Conservation (phyloP, 1,140 invertebrate species). For the Drosophila sulfurigaster region DNA sequence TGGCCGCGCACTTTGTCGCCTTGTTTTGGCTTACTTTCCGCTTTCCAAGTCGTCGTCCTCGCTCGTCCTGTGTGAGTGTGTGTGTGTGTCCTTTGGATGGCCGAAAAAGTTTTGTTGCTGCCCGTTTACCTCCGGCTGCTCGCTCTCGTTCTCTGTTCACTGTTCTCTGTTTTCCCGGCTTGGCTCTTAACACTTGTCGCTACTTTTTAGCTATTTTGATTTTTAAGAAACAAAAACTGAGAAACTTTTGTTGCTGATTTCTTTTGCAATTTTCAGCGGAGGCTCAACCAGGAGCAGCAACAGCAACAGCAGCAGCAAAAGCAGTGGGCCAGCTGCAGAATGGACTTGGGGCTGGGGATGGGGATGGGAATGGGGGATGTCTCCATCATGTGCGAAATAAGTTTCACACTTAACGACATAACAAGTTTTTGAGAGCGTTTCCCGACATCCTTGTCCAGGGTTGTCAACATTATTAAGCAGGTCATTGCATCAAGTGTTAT, state of each 20-base stretch:
- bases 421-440: constrained; percentile 67
- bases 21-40: constrained; percentile 55
- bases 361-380: constrained; percentile 10
- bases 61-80: constrained; percentile 13
- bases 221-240: constrained; percentile 76
- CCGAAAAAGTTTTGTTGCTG: constrained; percentile 69
- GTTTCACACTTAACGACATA: constrained; percentile 84
- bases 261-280: constrained; percentile 72
- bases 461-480: constrained; percentile 56
- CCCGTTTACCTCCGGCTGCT: constrained; percentile 21
- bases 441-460: constrained; percentile 58
- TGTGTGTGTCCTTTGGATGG: constrained; percentile 49
- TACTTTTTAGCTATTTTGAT: constrained; percentile 83
- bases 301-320: not conserved
- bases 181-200: constrained; percentile 71
- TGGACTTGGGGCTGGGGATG: not conserved
- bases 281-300: not conserved
- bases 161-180: not conserved
- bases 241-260: constrained; percentile 81
- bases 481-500: constrained; percentile 65
- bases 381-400: constrained; percentile 80
- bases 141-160: not conserved
- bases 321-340: too few species aligned
- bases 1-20: constrained; percentile 70
- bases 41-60: constrained; percentile 26